Evolutionary conservation across 1,140 invertebrate genomes (phyloP).

Genomic region (Sycophaga agraensis): DNA sequence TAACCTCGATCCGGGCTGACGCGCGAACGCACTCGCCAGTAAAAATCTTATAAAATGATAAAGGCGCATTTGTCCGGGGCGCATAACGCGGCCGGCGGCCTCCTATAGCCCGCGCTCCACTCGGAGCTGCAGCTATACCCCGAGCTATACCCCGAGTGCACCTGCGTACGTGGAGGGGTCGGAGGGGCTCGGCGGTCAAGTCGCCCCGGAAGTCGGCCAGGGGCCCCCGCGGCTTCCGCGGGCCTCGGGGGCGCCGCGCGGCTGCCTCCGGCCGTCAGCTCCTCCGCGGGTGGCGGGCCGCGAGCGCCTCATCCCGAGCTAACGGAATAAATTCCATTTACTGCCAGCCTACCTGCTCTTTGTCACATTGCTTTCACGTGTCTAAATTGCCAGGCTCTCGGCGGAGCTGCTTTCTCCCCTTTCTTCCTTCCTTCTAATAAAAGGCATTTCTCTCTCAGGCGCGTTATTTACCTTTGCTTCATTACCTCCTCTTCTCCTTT

Average conservation of each 20-base stretch:
- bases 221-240: background rate
- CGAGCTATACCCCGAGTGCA: too few relatives aligned
- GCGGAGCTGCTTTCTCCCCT: background rate
- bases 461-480: slow-evolving; percentile 20
- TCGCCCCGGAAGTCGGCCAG: too few relatives aligned
- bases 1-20: too few relatives aligned
- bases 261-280: too few relatives aligned
- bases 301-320: too few relatives aligned
- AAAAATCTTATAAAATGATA: slow-evolving; percentile 22
- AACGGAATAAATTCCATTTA: too few relatives aligned
- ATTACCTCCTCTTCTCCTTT: background rate
- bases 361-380: background rate
- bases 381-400: background rate
- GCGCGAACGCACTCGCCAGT: background rate
- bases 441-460: slow-evolving; percentile 5
- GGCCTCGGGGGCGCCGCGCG: background rate
- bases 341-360: too few relatives aligned
- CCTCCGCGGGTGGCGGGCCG: background rate
- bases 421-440: background rate
- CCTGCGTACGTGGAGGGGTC: too few relatives aligned
- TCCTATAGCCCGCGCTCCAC: too few relatives aligned
- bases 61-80: slow-evolving; percentile 8
- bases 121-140: too few relatives aligned
- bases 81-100: too few relatives aligned
- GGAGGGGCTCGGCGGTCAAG: too few relatives aligned